Conservation (phyloP, 1,140 invertebrate genomes). For the Formica exsecta region DNA sequence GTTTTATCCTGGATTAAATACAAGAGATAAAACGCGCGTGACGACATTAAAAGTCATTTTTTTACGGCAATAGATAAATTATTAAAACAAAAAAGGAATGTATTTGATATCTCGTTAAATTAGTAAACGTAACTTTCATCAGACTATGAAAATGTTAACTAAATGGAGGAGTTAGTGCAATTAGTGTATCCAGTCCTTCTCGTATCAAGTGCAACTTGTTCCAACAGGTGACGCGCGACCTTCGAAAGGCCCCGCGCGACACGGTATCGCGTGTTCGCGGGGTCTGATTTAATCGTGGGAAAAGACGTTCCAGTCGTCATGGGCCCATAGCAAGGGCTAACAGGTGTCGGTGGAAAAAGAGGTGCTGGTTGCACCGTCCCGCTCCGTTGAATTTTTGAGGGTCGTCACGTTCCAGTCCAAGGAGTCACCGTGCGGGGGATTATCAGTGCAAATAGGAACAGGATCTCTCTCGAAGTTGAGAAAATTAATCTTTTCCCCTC, state of each 20-base stretch:
- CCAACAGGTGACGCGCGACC: conserved; percentile 80
- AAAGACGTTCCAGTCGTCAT: conserved; percentile 60
- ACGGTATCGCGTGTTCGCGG: conserved; percentile 71
- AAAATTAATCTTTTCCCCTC: neutral
- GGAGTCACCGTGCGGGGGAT: neutral
- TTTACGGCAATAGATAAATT: neutral
- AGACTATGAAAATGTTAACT: neutral
- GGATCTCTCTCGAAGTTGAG: conserved; percentile 28
- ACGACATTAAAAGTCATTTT: neutral
- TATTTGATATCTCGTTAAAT: neutral
- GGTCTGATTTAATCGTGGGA: conserved; percentile 79
- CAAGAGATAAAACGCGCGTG: neutral
- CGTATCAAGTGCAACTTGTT: conserved; percentile 36
- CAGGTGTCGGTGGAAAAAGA: conserved; percentile 72
- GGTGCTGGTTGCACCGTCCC: conserved; percentile 54
- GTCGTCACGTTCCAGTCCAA: conserved; percentile 11
- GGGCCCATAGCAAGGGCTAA: conserved; percentile 46
- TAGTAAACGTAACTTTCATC: neutral
- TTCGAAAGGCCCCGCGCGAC: conserved; percentile 78
- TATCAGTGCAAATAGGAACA: conserved; percentile 37
- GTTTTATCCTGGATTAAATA: neutral
- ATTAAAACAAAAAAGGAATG: neutral
- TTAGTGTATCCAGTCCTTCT: neutral
- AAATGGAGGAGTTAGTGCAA: neutral
- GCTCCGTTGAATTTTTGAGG: conserved; percentile 70